Conservation (phyloP, 1,140 invertebrate genomes). For the Cyrtorhinus lividipennis region DNA sequence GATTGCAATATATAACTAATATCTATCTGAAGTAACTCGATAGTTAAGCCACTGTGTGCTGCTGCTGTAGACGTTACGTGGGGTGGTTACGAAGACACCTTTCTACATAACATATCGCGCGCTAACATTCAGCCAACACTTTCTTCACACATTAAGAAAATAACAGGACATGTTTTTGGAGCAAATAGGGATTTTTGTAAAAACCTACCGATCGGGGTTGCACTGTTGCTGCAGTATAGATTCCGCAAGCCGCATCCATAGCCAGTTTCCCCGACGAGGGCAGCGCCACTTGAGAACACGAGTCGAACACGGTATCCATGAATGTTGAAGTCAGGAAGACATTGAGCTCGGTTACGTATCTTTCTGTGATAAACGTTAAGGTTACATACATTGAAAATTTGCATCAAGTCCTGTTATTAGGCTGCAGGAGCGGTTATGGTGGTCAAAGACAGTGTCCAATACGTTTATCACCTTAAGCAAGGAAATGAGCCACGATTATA, state of each 20-base stretch:
- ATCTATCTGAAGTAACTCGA: too few species aligned
- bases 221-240: constrained; percentile 48
- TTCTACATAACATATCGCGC: too few species aligned
- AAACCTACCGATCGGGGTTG: constrained; percentile 37
- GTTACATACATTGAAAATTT: neutral
- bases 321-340: constrained; percentile 49
- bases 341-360: constrained; percentile 32
- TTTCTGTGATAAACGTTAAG: constrained; percentile 30
- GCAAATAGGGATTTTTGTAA: too few species aligned
- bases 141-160: too few species aligned
- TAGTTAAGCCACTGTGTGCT: too few species aligned
- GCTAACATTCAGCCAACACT: too few species aligned
- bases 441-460: neutral
- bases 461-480: neutral
- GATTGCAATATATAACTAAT: too few species aligned
- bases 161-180: too few species aligned
- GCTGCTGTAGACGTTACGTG: too few species aligned
- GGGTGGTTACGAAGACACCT: too few species aligned
- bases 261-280: constrained; percentile 60
- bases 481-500: too few species aligned
- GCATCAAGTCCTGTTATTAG: neutral
- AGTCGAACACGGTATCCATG: constrained; percentile 56
- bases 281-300: constrained; percentile 66
- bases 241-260: constrained; percentile 65
- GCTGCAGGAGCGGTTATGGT: neutral